phyloP scores from a whole-genome alignment of 2,113 vertebrate species.

The Fukomys damarensis region DNA sequence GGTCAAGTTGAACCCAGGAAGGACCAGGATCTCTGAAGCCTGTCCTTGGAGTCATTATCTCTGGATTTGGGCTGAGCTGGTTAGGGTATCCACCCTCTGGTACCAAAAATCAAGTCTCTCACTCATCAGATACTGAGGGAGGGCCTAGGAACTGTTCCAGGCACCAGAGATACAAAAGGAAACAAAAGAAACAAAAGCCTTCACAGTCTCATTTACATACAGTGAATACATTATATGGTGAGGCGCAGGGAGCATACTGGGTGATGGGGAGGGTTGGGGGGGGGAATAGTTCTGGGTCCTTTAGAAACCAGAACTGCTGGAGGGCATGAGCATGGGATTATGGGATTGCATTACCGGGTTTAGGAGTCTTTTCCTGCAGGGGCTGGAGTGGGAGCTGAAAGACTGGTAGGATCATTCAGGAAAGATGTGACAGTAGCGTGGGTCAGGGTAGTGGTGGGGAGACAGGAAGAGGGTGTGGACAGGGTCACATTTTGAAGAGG shows the following conservation, averaged over 20 bases:
- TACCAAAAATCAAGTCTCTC: not conserved
- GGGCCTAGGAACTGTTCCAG: not conserved
- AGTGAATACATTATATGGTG: not conserved
- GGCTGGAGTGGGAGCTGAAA: not conserved
- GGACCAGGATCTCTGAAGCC: not conserved
- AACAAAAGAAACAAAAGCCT: not conserved
- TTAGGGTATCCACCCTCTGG: too few relatives aligned
- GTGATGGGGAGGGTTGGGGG: not conserved
- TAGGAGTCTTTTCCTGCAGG: not conserved
- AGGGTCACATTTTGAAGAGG: not conserved
- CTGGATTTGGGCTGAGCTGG: not conserved
- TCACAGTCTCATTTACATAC: accelerated
- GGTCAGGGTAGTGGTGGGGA: not conserved
- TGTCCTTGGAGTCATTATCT: not conserved
- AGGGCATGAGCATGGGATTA: accelerated
- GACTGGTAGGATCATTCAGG: not conserved
- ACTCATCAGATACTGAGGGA: slow-evolving; percentile 24
- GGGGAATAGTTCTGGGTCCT: not conserved
- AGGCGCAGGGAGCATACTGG: not conserved
- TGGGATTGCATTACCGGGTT: too few relatives aligned
- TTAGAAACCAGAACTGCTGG: not conserved
- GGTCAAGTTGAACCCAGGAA: not conserved
- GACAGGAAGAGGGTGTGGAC: not conserved
- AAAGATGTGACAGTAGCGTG: not conserved
- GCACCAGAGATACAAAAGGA: not conserved